A percentile compares a stretch with the other conserved stretches of the same genome.
Evolutionary conservation across 2,797 vertebrate genomes (phyloP).

Genomic region (Hoplostethus atlanticus): DNA sequence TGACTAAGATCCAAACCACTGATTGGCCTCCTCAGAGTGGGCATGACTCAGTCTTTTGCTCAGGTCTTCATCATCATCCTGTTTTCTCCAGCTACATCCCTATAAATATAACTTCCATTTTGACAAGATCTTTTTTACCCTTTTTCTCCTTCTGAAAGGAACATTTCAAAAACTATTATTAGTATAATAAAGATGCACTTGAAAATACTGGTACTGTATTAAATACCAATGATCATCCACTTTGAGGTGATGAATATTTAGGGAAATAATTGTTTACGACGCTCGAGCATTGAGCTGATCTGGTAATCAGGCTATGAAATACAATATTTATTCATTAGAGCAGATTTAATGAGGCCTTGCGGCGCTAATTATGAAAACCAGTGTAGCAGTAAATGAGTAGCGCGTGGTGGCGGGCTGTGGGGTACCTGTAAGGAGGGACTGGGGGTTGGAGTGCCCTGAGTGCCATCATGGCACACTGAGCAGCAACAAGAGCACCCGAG

Average conservation of each 20-base stretch:
- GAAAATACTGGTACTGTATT: slow-evolving; percentile 88
- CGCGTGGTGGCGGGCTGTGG: slow-evolving; percentile 91
- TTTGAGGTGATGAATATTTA: slow-evolving; percentile 97
- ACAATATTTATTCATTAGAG: slow-evolving; percentile 99
- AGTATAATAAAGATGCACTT: slow-evolving; percentile 91
- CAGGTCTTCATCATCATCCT: not conserved
- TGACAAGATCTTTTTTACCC: not conserved
- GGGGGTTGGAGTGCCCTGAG: slow-evolving; percentile 92
- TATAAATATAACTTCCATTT: not conserved
- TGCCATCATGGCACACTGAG: slow-evolving; percentile 85
- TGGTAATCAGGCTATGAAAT: slow-evolving; percentile 99
- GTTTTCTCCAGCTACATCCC: not conserved
- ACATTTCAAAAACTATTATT: slow-evolving; percentile 87
- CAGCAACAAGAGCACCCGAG: slow-evolving; percentile 86
- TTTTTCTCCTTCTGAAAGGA: slow-evolving; percentile 56
- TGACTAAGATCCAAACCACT: not conserved
- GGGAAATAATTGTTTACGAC: slow-evolving; percentile 99
- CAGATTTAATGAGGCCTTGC: slow-evolving; percentile 99
- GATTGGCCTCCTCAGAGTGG: not conserved
- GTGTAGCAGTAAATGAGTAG: slow-evolving; percentile 99
- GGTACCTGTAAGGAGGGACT: slow-evolving; percentile 97
- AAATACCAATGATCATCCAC: slow-evolving; percentile 93
- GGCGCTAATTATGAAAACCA: slow-evolving; percentile 99
- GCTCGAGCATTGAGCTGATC: slow-evolving; percentile 99
- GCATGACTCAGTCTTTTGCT: not conserved